Percentiles rank a stretch among this genome's conserved stretches.
These are phyloP conservation scores for Bos taurus DNA, from an alignment of 2,113 vertebrate genomes.

Conservation along the genomic window DNA sequence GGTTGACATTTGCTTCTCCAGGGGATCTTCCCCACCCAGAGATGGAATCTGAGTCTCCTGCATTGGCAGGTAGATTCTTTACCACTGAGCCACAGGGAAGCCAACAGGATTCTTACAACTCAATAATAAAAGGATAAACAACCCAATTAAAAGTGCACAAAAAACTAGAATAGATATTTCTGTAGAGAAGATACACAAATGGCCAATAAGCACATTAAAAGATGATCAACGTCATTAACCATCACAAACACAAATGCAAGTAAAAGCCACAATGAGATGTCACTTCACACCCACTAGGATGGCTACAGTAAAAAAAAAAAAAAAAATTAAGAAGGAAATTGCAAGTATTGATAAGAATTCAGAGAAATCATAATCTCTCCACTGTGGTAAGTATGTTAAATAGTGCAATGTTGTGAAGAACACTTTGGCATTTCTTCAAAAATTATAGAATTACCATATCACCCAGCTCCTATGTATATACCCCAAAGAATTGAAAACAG, in stretches of 20 bases:
- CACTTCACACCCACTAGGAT: neutral
- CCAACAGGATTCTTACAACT: neutral
- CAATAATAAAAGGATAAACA: neutral
- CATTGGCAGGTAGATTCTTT: neutral
- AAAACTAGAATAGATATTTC: neutral
- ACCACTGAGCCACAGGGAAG: neutral
- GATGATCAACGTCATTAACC: neutral
- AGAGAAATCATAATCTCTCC: neutral
- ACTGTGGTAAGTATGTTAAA: neutral
- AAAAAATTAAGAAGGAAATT: neutral
- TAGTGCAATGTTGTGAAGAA: neutral
- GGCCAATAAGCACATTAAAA: neutral
- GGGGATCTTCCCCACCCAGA: neutral
- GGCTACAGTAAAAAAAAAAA: neutral
- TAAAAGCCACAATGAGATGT: neutral
- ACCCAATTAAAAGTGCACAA: neutral
- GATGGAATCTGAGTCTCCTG: neutral
- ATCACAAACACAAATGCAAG: neutral
- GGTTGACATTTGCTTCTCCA: neutral
- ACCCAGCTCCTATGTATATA: neutral
- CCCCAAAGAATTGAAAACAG: neutral
- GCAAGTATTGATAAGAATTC: neutral
- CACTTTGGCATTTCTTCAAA: neutral
- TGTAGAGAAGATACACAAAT: neutral
- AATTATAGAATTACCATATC: neutral